These are phyloP conservation scores for Thyatira batis DNA, from an alignment of 2,888 invertebrate species.

Conservation along the genomic window DNA sequence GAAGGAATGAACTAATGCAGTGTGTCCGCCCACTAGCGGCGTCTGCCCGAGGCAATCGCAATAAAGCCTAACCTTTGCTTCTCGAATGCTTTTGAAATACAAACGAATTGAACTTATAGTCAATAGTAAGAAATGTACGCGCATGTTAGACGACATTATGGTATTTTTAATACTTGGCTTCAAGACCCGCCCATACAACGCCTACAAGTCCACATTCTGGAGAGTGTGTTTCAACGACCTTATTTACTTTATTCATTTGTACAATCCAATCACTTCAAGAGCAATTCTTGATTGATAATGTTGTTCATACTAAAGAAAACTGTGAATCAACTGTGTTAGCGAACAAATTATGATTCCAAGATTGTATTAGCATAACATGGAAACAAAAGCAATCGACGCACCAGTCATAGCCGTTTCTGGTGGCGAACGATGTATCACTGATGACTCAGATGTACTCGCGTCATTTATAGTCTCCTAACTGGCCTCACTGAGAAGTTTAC, in stretches of 20 bases:
- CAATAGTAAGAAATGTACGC: background rate
- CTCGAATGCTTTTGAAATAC: constrained; percentile 24
- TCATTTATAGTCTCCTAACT: constrained; percentile 48
- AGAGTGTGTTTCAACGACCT: background rate
- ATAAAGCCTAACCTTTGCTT: constrained; percentile 25
- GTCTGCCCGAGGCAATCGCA: constrained; percentile 41
- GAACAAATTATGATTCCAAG: constrained; percentile 21
- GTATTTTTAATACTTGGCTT: background rate
- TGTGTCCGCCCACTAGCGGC: constrained; percentile 53
- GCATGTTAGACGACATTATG: background rate
- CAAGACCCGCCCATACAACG: constrained; percentile 25
- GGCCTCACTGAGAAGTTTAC: constrained; percentile 39
- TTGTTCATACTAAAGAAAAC: background rate
- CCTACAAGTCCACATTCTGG: constrained; percentile 27
- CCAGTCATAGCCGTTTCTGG: constrained; percentile 43
- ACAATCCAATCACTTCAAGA: background rate
- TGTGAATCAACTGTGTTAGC: constrained; percentile 6
- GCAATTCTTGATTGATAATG: constrained; percentile 2
- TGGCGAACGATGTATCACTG: constrained; percentile 45
- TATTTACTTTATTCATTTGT: background rate
- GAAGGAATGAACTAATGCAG: constrained; percentile 59
- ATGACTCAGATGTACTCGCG: constrained; percentile 63
- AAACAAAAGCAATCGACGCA: constrained; percentile 49
- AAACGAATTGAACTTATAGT: background rate
- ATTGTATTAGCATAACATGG: constrained; percentile 33